Conservation (phyloP, 2,113 vertebrate genomes). For the Thalassarche chlororhynchos region DNA sequence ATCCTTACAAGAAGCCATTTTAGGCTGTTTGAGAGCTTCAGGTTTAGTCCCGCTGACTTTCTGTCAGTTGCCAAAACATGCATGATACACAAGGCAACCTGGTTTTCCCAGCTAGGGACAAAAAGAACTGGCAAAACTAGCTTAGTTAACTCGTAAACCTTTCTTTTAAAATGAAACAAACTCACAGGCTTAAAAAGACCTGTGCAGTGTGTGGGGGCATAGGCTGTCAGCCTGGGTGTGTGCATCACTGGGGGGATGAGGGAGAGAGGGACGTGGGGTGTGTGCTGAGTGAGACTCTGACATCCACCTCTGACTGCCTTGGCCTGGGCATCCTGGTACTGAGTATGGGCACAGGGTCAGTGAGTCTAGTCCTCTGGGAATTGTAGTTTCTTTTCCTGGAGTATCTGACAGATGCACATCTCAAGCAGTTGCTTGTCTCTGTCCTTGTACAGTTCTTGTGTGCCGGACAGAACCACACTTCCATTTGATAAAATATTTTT, state of each 20-base stretch:
- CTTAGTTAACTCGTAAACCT: neutral
- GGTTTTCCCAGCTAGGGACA: neutral
- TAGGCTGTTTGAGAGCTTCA: neutral
- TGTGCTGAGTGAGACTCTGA: neutral
- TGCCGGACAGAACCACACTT: neutral
- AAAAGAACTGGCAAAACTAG: neutral
- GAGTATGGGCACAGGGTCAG: neutral
- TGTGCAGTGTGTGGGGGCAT: neutral
- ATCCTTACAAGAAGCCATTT: neutral
- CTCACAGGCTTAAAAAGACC: neutral
- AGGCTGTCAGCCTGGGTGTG: neutral
- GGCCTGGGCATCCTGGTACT: neutral
- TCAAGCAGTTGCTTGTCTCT: neutral
- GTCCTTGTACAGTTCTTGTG: neutral
- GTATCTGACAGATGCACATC: neutral
- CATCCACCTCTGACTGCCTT: neutral
- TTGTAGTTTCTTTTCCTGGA: neutral
- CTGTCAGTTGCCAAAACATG: neutral
- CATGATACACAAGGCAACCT: neutral
- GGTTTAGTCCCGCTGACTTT: neutral
- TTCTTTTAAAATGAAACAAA: neutral
- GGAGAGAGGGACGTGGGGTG: neutral
- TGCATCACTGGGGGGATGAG: neutral
- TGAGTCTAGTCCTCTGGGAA: neutral
- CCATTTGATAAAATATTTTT: neutral